Evolutionary conservation across 37 sponge, comb jelly and placozoan species (phyloP), one percentile per base, ranked within the genome.

Genomic region (Tethya wilhelma): DNA sequence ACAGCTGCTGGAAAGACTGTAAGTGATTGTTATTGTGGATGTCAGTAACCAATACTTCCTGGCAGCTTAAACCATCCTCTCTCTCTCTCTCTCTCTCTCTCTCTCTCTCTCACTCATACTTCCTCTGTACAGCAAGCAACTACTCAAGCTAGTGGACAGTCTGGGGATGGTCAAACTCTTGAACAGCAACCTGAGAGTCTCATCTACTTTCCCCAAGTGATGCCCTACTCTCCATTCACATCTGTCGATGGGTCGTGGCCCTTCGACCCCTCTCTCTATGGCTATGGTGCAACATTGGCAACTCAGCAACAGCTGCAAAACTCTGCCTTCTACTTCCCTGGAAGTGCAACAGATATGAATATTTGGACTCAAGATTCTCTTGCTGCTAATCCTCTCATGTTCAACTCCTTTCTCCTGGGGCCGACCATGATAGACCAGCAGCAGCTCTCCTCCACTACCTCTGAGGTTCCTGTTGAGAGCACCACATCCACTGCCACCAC

Each of bases 291-390:
- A 0, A 41, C 63, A 20, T 59, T 85, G 59, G 44, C 77, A 70
- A 33, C 78, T 32, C 62, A 49, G 44, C 86, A 86, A 66, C 63
- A 56, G 33, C 31, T 82, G 7, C 77, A 67, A 53, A 78, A 64
- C 73, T 28, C 58, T 29, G 64, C 26, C 56, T 86, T 79, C 40
- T 87, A 79, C 23, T 81, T 88, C 44, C 76, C 75, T 1, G 75
- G 59, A 14, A 56, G 53, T 19, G 22, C 38, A 28, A 53, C 80
- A 12, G 86, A 86, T 28, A 70, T 86, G 79, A 23, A n/a, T 31
- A 82, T 88, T 44, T 88, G 88, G 88, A 56, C 64, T 57, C 88
- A 88, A 45, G 88, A 88, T 55, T 69, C 81, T 22, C 38, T 44
- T 6, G 37, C 17, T 26, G 26, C 23, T 4, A 76, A 62, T 25